Evolutionary conservation across 2,888 invertebrate genomes (phyloP).

Genomic region (Charanyca ferruginea): DNA sequence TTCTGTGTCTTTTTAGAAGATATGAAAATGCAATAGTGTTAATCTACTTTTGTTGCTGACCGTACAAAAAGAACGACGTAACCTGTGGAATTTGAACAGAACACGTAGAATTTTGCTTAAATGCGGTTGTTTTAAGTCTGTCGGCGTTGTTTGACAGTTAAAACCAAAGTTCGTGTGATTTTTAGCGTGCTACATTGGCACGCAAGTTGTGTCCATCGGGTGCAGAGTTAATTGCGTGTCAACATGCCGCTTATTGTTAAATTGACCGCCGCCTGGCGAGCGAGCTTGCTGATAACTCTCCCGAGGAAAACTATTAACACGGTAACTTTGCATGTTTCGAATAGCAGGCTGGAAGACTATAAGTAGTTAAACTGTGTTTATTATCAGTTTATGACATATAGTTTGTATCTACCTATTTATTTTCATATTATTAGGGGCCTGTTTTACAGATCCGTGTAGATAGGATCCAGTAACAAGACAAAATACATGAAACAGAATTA

Average conservation of each 20-base stretch:
- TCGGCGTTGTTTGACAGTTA: constrained; percentile 32
- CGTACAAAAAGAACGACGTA: constrained; percentile 23
- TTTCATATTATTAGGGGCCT: not conserved
- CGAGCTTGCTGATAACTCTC: constrained; percentile 48
- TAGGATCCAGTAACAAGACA: too few species aligned
- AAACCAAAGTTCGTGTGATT: constrained; percentile 56
- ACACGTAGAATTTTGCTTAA: constrained; percentile 27
- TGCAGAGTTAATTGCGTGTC: constrained; percentile 74
- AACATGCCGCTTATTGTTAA: constrained; percentile 71
- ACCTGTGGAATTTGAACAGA: constrained; percentile 18
- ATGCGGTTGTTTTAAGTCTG: constrained; percentile 32
- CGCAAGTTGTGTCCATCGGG: constrained; percentile 65
- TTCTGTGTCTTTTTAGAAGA: too few species aligned
- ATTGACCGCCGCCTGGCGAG: constrained; percentile 64
- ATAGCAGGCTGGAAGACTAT: constrained; percentile 20
- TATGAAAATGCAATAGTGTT: too few species aligned
- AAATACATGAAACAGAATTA: too few species aligned
- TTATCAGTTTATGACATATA: constrained; percentile 2
- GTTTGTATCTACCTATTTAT: not conserved
- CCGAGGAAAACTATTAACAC: constrained; percentile 47
- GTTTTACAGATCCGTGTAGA: not conserved
- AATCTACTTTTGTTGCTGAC: too few species aligned
- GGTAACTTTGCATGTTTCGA: constrained; percentile 44
- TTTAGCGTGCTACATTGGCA: constrained; percentile 59
- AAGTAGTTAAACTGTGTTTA: constrained; percentile 14